Percentiles rank a stretch among this genome's conserved stretches.
Conservation (phyloP, 2,113 vertebrate species). For the Mesoclemmys tuberculata region DNA sequence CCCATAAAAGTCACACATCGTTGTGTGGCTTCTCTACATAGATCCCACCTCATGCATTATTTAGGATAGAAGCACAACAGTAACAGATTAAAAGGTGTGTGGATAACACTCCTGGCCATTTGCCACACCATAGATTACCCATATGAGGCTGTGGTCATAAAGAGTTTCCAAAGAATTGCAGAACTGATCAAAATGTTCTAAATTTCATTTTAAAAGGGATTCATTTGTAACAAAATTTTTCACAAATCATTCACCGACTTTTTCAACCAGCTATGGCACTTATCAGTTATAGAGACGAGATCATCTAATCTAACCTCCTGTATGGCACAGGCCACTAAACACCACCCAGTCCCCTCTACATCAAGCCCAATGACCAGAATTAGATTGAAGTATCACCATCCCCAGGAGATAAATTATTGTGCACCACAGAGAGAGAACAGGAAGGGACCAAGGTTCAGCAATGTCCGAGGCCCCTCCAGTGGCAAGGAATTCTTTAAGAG, state of each 20-base stretch:
- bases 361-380: not conserved
- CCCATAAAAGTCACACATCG: not conserved
- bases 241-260: not conserved
- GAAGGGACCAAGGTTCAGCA: not conserved
- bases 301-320: not conserved
- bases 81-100: not conserved
- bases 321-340: not conserved
- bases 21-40: not conserved
- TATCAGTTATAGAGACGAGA: not conserved
- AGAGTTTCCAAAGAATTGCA: not conserved
- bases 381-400: not conserved
- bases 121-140: too few relatives aligned
- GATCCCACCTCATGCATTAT: not conserved
- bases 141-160: not conserved
- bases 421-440: not conserved
- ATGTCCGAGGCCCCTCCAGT: not conserved
- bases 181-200: not conserved
- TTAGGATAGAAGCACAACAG: not conserved
- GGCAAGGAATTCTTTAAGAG: not conserved
- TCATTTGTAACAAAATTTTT: not conserved
- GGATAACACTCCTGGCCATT: not conserved
- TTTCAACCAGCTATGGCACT: not conserved
- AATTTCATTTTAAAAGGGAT: not conserved
- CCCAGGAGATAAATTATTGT: not conserved
- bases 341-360: not conserved